Evolutionary conservation across 2,888 invertebrate genomes (phyloP).

Genomic region (Leucophora obtusa): DNA sequence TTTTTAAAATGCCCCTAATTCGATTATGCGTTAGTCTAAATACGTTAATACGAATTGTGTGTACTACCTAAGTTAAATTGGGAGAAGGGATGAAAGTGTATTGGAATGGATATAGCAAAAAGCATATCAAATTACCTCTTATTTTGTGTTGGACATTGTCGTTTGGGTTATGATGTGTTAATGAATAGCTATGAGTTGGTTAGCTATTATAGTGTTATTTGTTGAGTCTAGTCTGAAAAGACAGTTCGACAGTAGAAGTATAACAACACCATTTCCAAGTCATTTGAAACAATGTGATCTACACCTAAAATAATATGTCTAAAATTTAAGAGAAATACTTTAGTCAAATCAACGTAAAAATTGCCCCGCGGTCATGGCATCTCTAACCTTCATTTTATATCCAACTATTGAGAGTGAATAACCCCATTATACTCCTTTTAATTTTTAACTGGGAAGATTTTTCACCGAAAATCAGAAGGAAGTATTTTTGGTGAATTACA

Average conservation of each 20-base stretch:
- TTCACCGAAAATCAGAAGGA: too few species aligned
- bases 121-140: constrained; percentile 48
- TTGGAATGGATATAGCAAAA: constrained; percentile 21
- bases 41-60: background rate
- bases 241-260: background rate
- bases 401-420: too few species aligned
- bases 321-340: too few species aligned
- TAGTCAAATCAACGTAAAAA: too few species aligned
- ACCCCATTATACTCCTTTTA: too few species aligned
- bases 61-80: background rate
- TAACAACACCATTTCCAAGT: background rate
- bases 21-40: background rate
- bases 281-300: too few species aligned
- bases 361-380: too few species aligned
- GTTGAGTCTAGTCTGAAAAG: background rate
- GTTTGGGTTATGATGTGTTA: constrained; percentile 48
- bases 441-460: too few species aligned
- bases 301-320: too few species aligned
- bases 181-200: constrained; percentile 30
- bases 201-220: background rate
- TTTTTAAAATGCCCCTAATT: too few species aligned
- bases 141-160: constrained; percentile 35
- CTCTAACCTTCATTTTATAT: too few species aligned
- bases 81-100: constrained; percentile 9
- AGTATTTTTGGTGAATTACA: too few species aligned